A percentile compares a stretch with the other conserved stretches of the same genome.
Conservation (phyloP, 2,888 invertebrate genomes). For the Odontocolon sp. region DNA sequence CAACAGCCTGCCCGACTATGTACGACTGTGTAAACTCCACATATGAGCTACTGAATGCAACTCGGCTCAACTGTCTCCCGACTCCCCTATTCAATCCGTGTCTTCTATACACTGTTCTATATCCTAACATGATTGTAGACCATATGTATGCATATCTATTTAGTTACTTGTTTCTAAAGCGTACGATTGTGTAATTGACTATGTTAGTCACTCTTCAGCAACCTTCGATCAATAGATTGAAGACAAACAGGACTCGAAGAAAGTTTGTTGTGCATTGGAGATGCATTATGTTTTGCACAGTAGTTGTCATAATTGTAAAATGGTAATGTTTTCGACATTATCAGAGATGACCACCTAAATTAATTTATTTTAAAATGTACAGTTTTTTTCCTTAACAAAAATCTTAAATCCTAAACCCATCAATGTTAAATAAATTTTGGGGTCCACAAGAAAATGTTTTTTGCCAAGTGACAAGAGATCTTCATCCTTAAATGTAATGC, state of each 20-base stretch:
- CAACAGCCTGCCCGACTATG: not conserved
- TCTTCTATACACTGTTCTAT: conserved; percentile 23
- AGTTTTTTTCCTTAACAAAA: too few relatives aligned
- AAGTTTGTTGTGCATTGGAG: conserved; percentile 57
- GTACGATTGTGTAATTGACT: conserved; percentile 55
- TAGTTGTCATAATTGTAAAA: too few relatives aligned
- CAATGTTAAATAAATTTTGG: too few relatives aligned
- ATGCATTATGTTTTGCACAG: conserved; percentile 23
- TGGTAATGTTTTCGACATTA: too few relatives aligned
- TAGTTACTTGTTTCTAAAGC: conserved; percentile 54
- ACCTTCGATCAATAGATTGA: conserved; percentile 56
- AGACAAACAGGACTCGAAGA: conserved; percentile 51
- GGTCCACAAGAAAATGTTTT: too few relatives aligned
- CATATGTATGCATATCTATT: conserved; percentile 56
- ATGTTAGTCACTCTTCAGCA: conserved; percentile 54
- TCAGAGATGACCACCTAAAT: too few relatives aligned
- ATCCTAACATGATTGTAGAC: conserved; percentile 54
- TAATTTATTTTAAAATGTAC: too few relatives aligned
- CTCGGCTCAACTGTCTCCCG: conserved; percentile 49
- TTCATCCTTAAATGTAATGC: too few relatives aligned
- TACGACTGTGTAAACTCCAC: conserved; percentile 3
- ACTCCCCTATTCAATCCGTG: conserved; percentile 45
- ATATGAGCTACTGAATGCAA: conserved; percentile 31
- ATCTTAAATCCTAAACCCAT: too few relatives aligned
- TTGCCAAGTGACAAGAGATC: too few relatives aligned